Evolutionary conservation across 2,797 vertebrate genomes (phyloP).

Genomic region (Scyliorhinus canicula): DNA sequence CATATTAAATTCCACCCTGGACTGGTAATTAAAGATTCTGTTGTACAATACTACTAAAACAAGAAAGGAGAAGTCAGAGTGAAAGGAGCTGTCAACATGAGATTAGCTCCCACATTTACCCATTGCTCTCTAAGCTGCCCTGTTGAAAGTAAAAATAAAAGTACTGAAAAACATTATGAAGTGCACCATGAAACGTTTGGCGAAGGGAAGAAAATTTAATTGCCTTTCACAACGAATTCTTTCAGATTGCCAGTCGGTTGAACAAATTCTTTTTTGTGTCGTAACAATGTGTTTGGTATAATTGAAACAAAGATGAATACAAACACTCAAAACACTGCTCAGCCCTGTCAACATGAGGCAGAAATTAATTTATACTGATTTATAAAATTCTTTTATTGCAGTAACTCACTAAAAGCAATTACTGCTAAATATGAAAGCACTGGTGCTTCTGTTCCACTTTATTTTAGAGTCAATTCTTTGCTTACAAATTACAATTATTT

Average conservation of each 20-base stretch:
- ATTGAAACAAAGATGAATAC: conserved; percentile 20
- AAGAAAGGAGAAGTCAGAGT: not conserved
- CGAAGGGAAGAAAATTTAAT: not conserved
- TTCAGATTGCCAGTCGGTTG: not conserved
- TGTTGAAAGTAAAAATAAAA: not conserved
- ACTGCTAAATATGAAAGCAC: not conserved
- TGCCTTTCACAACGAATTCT: conserved; percentile 33
- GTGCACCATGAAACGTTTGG: not conserved
- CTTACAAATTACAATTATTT: not conserved
- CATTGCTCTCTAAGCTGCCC: not conserved
- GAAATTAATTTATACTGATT: conserved; percentile 17
- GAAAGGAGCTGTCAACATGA: not conserved
- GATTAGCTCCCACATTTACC: not conserved
- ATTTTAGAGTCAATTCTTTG: not conserved
- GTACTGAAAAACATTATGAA: not conserved
- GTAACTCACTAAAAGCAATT: not conserved
- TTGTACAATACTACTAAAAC: not conserved
- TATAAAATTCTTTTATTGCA: not conserved
- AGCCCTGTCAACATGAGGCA: not conserved
- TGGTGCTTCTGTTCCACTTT: not conserved
- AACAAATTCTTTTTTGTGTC: not conserved
- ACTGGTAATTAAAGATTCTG: conserved; percentile 7
- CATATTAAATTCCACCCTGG: not conserved
- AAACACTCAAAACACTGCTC: not conserved
- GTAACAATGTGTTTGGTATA: conserved; percentile 4